Evolutionary conservation across 2,113 vertebrate species (phyloP).

Genomic region (Phodopus roborovskii): DNA sequence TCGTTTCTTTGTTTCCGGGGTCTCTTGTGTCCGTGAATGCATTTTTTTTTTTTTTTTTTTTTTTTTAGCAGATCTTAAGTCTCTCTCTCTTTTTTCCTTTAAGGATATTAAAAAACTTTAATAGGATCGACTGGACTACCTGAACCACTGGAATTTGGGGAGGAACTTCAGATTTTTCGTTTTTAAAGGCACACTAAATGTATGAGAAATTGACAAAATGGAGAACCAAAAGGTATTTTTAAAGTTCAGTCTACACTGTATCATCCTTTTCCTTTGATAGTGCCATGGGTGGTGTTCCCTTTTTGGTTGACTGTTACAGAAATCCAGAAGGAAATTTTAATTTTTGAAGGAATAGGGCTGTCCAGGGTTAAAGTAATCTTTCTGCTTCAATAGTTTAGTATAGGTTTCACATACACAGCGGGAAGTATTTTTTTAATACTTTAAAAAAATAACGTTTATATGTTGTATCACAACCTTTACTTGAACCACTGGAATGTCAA

Average conservation of each 20-base stretch:
- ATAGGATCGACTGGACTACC: slow-evolving; percentile 56
- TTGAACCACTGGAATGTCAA: slow-evolving; percentile 18
- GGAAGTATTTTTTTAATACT: slow-evolving; percentile 21
- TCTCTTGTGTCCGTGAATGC: not conserved
- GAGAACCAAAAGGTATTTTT: slow-evolving; percentile 80
- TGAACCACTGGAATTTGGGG: slow-evolving; percentile 49
- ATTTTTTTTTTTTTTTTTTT: too few relatives aligned
- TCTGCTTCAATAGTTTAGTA: slow-evolving; percentile 38
- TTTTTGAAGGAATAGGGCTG: slow-evolving; percentile 48
- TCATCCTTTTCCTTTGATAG: slow-evolving; percentile 12
- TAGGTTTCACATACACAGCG: slow-evolving; percentile 22
- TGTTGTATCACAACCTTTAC: slow-evolving; percentile 32
- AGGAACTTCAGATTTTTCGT: slow-evolving; percentile 68
- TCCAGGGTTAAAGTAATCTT: slow-evolving; percentile 11
- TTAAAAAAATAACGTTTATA: not conserved
- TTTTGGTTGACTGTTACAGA: slow-evolving; percentile 54
- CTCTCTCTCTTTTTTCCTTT: slow-evolving; percentile 55
- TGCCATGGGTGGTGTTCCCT: not conserved
- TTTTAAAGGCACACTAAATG: slow-evolving; percentile 79
- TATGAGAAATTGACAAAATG: slow-evolving; percentile 77
- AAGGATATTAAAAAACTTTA: slow-evolving; percentile 66
- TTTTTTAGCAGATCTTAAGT: slow-evolving; percentile 35
- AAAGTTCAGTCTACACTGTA: slow-evolving; percentile 10
- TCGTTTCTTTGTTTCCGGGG: slow-evolving; percentile 63
- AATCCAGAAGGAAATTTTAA: slow-evolving; percentile 53